phyloP scores from a whole-genome alignment of 1,140 invertebrate genomes.

The Habropoda laboriosa region DNA sequence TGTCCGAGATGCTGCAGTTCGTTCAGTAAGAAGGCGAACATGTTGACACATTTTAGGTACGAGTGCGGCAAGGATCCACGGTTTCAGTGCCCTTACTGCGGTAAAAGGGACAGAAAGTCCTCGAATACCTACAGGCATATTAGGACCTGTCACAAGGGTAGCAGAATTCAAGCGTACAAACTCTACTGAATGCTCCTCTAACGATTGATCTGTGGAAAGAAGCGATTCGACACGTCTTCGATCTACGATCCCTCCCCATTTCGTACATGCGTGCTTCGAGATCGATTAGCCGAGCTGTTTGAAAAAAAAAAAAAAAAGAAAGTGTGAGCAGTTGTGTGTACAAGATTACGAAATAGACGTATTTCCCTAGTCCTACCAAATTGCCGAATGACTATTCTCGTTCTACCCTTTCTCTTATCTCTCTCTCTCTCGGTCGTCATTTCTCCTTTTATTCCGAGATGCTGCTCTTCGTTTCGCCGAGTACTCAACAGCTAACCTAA shows the following conservation, averaged over 20 bases:
- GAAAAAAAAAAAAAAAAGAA: no score
- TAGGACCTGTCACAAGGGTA: slow-evolving; percentile 73
- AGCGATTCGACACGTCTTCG: neutral
- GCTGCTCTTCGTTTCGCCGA: slow-evolving; percentile 1
- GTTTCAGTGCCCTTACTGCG: slow-evolving; percentile 79
- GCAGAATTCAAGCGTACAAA: slow-evolving; percentile 55
- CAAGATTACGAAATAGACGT: slow-evolving; percentile 31
- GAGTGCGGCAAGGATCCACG: slow-evolving; percentile 81
- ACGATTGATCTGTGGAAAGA: no score
- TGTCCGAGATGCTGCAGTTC: slow-evolving; percentile 62
- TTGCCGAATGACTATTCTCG: slow-evolving; percentile 7
- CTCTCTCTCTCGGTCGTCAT: neutral
- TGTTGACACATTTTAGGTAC: slow-evolving; percentile 71
- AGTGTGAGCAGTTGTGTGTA: slow-evolving; percentile 13
- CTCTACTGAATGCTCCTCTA: slow-evolving; percentile 71
- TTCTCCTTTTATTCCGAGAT: neutral
- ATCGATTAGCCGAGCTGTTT: no score
- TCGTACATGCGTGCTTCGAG: no score
- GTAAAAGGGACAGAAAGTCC: slow-evolving; percentile 68
- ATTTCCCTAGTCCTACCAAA: slow-evolving; percentile 17
- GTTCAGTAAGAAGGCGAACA: slow-evolving; percentile 65
- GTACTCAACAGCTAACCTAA: neutral
- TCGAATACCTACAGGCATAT: slow-evolving; percentile 75
- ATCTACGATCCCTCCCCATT: no score
- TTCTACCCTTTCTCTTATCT: neutral